These are phyloP conservation scores for Pterocles orientalis DNA, from an alignment of 2,113 vertebrate genomes.

Conservation along the genomic window DNA sequence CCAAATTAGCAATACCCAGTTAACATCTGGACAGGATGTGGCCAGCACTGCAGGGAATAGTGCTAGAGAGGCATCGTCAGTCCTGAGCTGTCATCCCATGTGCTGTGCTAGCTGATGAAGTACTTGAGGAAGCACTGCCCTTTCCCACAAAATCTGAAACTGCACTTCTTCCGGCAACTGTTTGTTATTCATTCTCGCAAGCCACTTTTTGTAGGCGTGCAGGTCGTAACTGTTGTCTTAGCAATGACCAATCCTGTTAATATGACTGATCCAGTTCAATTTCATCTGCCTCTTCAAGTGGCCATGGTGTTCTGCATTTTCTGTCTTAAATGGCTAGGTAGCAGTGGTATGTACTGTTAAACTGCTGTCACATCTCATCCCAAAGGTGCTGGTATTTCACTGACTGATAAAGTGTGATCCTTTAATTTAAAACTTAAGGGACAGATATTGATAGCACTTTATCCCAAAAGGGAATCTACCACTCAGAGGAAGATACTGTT, in stretches of 20 bases:
- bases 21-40: background rate
- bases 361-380: slow-evolving; percentile 32
- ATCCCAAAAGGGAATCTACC: slow-evolving; percentile 1
- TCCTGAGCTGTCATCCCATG: background rate
- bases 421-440: slow-evolving; percentile 50
- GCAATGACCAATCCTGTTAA: background rate
- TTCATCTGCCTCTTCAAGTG: background rate
- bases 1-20: background rate
- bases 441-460: slow-evolving; percentile 32
- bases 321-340: background rate
- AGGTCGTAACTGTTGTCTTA: background rate
- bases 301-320: background rate
- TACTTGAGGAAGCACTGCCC: background rate
- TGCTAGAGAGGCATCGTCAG: rapidly evolving
- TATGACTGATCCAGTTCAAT: background rate
- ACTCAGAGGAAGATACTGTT: background rate
- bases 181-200: background rate
- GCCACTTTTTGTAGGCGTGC: background rate
- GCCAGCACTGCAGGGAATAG: background rate
- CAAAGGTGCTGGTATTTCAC: slow-evolving; percentile 35
- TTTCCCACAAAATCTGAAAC: background rate
- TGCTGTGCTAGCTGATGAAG: background rate
- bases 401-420: slow-evolving; percentile 36
- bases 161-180: background rate
- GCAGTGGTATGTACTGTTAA: background rate